Evolutionary conservation across 2,888 invertebrate genomes (phyloP).

Genomic region (Tubulanus polymorphus): DNA sequence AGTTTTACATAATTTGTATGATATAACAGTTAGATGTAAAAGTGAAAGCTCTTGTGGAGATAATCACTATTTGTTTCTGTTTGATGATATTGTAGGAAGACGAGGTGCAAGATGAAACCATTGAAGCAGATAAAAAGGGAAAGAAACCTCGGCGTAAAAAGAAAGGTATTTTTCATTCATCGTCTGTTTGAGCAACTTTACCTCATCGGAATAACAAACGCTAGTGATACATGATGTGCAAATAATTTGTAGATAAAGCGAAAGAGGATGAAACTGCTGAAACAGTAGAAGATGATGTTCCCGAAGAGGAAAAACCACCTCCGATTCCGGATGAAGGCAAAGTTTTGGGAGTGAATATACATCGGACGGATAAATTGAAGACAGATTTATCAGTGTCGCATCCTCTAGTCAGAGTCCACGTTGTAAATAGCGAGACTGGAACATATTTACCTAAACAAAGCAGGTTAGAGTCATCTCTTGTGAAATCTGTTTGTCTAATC

Average conservation of each 20-base stretch:
- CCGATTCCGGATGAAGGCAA: slow-evolving; percentile 39
- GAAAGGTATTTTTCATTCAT: background rate
- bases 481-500: background rate
- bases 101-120: too few species aligned
- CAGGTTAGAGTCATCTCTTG: slow-evolving; percentile 38
- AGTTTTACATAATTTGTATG: too few species aligned
- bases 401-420: slow-evolving; percentile 63
- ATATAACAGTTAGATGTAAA: too few species aligned
- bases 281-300: slow-evolving; percentile 16
- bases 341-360: slow-evolving; percentile 58
- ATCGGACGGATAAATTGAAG: slow-evolving; percentile 61
- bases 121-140: too few species aligned
- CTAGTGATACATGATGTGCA: background rate
- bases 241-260: too few species aligned
- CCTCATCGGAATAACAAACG: background rate
- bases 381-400: slow-evolving; percentile 61
- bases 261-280: slow-evolving; percentile 19
- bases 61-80: too few species aligned
- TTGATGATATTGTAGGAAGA: too few species aligned
- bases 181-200: background rate
- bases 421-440: slow-evolving; percentile 60
- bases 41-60: too few species aligned
- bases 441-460: slow-evolving; percentile 58
- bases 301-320: slow-evolving; percentile 17
- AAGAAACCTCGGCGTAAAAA: too few species aligned